Evolutionary conservation across 2,113 vertebrate species (phyloP).

Genomic region (Nycticebus coucang): DNA sequence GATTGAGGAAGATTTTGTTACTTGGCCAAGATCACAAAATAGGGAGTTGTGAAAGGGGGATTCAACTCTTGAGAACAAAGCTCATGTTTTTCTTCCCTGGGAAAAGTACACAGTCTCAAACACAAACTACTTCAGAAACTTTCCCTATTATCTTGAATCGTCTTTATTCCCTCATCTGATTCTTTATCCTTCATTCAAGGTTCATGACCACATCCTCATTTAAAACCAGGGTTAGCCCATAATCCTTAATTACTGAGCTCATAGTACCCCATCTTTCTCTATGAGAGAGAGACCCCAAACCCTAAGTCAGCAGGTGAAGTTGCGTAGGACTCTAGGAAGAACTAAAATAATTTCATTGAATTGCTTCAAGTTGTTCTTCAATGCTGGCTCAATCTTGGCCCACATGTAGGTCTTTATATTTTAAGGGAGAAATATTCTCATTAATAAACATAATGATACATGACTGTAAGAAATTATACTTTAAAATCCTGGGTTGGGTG

Average conservation of each 20-base stretch:
- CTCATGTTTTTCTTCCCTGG: background rate
- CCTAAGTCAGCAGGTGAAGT: background rate
- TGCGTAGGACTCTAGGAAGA: background rate
- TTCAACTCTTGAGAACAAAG: background rate
- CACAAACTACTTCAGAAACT: background rate
- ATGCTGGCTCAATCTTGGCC: background rate
- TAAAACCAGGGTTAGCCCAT: background rate
- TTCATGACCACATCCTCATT: fast-evolving
- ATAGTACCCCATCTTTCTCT: background rate
- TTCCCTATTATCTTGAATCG: background rate
- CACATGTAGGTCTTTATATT: background rate
- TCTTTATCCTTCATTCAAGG: background rate
- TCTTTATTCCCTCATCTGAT: background rate
- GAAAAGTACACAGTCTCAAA: background rate
- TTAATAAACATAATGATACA: background rate
- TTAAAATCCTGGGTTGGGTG: background rate
- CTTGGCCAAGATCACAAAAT: background rate
- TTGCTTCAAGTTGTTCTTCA: background rate
- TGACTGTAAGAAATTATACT: background rate
- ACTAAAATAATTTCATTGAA: background rate
- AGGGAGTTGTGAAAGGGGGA: background rate
- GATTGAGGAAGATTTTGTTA: background rate
- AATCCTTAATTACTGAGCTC: background rate
- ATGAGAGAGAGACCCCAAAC: background rate
- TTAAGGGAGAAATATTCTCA: background rate